A percentile compares a stretch with the other conserved stretches of the same genome.
phyloP scores from a whole-genome alignment of 2,888 invertebrate genomes.

The Amblyjoppa proteus region DNA sequence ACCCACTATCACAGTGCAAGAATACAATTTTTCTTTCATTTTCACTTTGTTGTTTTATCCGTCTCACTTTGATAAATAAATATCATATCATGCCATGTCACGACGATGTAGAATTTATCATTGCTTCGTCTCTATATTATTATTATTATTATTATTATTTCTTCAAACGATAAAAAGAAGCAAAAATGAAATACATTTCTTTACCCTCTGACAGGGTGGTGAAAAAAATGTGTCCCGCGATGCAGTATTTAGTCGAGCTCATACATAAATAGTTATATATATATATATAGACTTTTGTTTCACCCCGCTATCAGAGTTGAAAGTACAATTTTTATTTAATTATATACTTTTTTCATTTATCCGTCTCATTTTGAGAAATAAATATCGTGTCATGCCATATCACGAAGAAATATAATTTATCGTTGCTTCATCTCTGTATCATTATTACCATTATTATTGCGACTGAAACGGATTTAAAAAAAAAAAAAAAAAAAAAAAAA shows the following conservation, averaged over 20 bases:
- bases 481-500: neutral
- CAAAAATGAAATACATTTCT: neutral
- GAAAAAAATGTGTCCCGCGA: too few relatives aligned
- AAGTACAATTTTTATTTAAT: neutral
- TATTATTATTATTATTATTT: neutral
- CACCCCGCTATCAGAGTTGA: neutral
- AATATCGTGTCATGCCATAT: neutral
- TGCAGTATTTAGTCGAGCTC: too few relatives aligned
- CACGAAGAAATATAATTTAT: neutral
- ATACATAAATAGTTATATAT: too few relatives aligned
- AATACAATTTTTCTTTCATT: neutral
- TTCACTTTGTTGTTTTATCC: neutral
- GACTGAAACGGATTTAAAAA: neutral
- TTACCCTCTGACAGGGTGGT: too few relatives aligned
- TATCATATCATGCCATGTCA: too few relatives aligned
- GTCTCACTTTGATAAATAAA: neutral
- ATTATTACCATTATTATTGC: too few relatives aligned
- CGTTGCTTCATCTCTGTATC: too few relatives aligned
- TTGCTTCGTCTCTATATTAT: too few relatives aligned
- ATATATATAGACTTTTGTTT: neutral
- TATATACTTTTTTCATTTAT: neutral
- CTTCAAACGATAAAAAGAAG: neutral
- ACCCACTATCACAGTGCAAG: neutral
- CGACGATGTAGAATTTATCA: too few relatives aligned
- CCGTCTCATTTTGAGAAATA: neutral